These are phyloP conservation scores for Mesaphorura yosii DNA, from an alignment of 1,140 invertebrate species.

Conservation along the genomic window DNA sequence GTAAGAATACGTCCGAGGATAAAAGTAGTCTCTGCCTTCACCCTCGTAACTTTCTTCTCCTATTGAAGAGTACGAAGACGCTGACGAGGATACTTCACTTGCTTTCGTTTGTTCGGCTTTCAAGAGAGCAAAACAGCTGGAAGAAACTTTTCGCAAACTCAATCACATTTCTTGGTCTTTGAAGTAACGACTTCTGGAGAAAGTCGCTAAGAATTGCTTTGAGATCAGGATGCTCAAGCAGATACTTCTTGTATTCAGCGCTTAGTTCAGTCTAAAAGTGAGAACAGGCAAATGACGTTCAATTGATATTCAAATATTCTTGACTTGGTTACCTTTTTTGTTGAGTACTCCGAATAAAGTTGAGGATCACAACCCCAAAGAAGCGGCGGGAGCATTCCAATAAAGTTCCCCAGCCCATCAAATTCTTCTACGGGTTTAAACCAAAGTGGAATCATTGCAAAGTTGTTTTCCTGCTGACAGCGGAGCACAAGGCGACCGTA, in stretches of 20 bases:
- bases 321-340: conserved; percentile 8
- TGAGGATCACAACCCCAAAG: conserved; percentile 26
- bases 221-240: conserved; percentile 24
- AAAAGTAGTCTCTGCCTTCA: not conserved
- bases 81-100: not conserved
- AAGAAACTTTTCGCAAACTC: conserved; percentile 23
- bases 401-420: conserved; percentile 3
- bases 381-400: conserved; percentile 11
- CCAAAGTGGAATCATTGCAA: conserved; percentile 27
- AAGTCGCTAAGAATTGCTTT: conserved; percentile 24
- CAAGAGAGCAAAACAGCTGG: conserved; percentile 1
- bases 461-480: conserved; percentile 18
- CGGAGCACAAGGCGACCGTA: conserved; percentile 18
- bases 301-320: not conserved
- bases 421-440: conserved; percentile 15
- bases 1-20: too few species aligned
- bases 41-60: not conserved
- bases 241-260: conserved; percentile 16
- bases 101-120: not conserved
- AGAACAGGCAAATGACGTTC: not conserved
- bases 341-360: conserved; percentile 22
- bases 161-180: conserved; percentile 21
- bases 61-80: too few species aligned
- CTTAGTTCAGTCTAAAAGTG: conserved; percentile 12
- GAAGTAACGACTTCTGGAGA: conserved; percentile 19